These are phyloP conservation scores for Apogon hyalosoma DNA, from an alignment of 2,797 vertebrate genomes.

Conservation along the genomic window DNA sequence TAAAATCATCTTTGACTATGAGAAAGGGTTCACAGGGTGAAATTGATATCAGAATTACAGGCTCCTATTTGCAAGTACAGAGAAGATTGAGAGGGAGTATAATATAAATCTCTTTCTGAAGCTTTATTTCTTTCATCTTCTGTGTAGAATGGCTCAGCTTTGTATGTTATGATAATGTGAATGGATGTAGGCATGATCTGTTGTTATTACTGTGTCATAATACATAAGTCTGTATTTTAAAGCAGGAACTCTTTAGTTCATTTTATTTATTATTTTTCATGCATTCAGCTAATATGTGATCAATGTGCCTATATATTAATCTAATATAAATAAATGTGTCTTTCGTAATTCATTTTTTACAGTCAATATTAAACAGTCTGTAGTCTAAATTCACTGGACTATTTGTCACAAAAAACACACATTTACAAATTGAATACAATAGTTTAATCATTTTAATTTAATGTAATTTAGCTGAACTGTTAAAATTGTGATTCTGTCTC, in stretches of 20 bases:
- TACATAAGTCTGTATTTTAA: too few relatives aligned
- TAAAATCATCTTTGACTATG: slow-evolving; percentile 3
- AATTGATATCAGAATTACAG: slow-evolving; percentile 25
- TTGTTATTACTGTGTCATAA: background rate
- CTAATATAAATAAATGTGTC: slow-evolving; percentile 17
- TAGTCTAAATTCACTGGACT: slow-evolving; percentile 11
- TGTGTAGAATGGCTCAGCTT: background rate
- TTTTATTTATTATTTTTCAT: too few relatives aligned
- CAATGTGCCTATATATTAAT: too few relatives aligned
- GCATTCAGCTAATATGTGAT: too few relatives aligned
- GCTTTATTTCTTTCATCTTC: background rate
- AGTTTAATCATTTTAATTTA: slow-evolving; percentile 35
- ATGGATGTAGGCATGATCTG: too few relatives aligned
- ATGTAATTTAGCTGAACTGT: slow-evolving; percentile 26
- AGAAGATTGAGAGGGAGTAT: background rate
- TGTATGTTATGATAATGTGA: too few relatives aligned
- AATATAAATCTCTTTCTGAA: background rate
- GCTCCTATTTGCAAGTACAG: slow-evolving; percentile 8
- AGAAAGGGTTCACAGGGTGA: slow-evolving; percentile 15
- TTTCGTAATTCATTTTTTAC: slow-evolving; percentile 1
- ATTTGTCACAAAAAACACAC: slow-evolving; percentile 23
- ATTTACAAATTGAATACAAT: slow-evolving; percentile 21
- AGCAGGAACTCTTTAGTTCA: too few relatives aligned
- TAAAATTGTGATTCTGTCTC: slow-evolving; percentile 23
- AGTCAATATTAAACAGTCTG: slow-evolving; percentile 1